Evolutionary conservation across 2,113 vertebrate genomes (phyloP).

Genomic region (Gadus chalcogrammus): DNA sequence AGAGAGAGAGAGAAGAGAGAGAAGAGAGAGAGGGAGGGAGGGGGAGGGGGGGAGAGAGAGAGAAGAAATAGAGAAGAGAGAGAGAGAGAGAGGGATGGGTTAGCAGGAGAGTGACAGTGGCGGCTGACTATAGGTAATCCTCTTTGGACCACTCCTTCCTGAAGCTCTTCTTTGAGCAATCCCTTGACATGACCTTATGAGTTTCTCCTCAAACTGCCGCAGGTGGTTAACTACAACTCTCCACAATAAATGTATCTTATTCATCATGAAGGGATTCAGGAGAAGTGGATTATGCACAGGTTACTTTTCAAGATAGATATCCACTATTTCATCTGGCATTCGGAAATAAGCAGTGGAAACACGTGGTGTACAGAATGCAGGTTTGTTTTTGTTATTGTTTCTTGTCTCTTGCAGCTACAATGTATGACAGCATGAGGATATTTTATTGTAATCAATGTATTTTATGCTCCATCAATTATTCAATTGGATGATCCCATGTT

Average conservation of each 20-base stretch:
- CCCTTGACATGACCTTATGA: slow-evolving; percentile 41
- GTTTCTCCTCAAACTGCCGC: slow-evolving; percentile 20
- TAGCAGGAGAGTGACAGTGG: slow-evolving; percentile 43
- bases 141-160: slow-evolving; percentile 62
- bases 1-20: no score
- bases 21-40: no score
- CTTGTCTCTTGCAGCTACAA: neutral
- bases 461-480: neutral
- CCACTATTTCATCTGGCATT: slow-evolving; percentile 8
- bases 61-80: no score
- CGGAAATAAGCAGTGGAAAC: slow-evolving; percentile 26
- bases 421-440: neutral
- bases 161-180: slow-evolving; percentile 34
- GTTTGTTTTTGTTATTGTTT: slow-evolving; percentile 29
- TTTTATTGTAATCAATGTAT: neutral
- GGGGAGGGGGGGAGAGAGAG: no score
- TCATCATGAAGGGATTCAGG: slow-evolving; percentile 17
- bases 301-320: neutral
- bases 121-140: slow-evolving; percentile 70
- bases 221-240: slow-evolving; percentile 44
- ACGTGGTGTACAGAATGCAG: slow-evolving; percentile 34
- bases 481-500: neutral
- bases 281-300: slow-evolving; percentile 31
- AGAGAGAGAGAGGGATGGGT: neutral
- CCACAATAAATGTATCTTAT: slow-evolving; percentile 10